phyloP scores from a whole-genome alignment of 2,113 vertebrate species.

The Myrmecophaga tridactyla region DNA sequence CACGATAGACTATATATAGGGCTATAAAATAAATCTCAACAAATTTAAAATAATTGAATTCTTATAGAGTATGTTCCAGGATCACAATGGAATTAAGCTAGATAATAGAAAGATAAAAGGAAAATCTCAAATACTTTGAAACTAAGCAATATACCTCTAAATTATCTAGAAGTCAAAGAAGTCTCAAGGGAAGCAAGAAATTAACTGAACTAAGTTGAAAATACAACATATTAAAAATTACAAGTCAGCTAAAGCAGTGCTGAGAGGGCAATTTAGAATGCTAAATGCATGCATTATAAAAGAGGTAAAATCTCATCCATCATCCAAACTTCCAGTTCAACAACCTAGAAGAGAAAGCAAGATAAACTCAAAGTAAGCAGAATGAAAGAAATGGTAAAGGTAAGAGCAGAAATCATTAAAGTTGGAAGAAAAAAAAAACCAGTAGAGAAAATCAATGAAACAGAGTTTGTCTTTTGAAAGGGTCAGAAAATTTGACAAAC shows the following conservation, averaged over 20 bases:
- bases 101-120: not conserved
- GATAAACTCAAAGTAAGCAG: not conserved
- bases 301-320: not conserved
- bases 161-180: slow-evolving; percentile 1
- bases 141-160: not conserved
- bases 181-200: not conserved
- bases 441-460: not conserved
- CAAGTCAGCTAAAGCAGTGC: not conserved
- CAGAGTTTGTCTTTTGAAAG: not conserved
- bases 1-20: not conserved
- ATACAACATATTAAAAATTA: not conserved
- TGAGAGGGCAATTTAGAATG: not conserved
- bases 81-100: not conserved
- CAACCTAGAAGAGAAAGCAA: not conserved
- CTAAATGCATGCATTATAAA: not conserved
- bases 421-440: not conserved
- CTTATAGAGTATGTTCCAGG: not conserved
- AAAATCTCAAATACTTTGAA: not conserved
- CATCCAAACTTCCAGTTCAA: not conserved
- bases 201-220: not conserved
- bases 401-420: not conserved
- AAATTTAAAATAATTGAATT: not conserved
- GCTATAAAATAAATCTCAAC: not conserved
- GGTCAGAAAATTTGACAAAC: not conserved
- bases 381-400: not conserved